Conservation (phyloP, 1,140 invertebrate species). For the Eulimnadia texana region DNA sequence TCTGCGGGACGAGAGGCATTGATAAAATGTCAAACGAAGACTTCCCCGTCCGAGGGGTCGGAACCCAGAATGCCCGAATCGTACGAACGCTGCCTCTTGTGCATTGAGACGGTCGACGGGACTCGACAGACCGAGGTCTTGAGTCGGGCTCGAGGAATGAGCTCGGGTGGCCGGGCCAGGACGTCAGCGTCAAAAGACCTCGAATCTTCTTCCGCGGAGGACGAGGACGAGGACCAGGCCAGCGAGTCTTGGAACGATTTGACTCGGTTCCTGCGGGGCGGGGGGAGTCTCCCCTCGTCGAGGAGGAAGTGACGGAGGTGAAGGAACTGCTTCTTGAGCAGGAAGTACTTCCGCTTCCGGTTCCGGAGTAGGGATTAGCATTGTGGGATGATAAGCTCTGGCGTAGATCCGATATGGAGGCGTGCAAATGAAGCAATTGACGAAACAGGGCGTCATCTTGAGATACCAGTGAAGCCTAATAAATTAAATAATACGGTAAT, state of each 20-base stretch:
- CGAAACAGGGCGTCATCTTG: slow-evolving; percentile 26
- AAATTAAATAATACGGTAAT: not conserved
- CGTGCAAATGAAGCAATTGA: slow-evolving; percentile 23
- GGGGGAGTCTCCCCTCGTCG: not conserved
- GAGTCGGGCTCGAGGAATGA: not conserved
- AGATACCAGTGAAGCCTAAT: slow-evolving; percentile 23
- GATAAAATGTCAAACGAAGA: slow-evolving; percentile 11
- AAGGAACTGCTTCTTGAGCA: not conserved
- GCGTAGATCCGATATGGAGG: slow-evolving; percentile 23
- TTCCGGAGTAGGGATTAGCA: not conserved
- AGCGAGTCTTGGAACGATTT: not conserved
- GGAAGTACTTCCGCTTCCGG: not conserved
- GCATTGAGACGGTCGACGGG: slow-evolving; percentile 1
- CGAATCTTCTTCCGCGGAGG: slow-evolving; percentile 6
- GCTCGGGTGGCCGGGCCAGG: not conserved
- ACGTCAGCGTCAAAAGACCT: not conserved
- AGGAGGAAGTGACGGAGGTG: not conserved
- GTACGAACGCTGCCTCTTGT: slow-evolving; percentile 11
- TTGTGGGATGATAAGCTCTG: not conserved
- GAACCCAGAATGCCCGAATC: slow-evolving; percentile 14
- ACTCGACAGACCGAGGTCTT: slow-evolving; percentile 2
- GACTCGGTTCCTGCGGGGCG: slow-evolving; percentile 9
- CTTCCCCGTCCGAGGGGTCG: slow-evolving; percentile 13
- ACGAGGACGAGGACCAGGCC: slow-evolving; percentile 8
- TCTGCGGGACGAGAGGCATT: not conserved